Base-by-base conservation (phyloP, 2,888 invertebrate species). In the Synanthedon tipuliformis region DNA sequence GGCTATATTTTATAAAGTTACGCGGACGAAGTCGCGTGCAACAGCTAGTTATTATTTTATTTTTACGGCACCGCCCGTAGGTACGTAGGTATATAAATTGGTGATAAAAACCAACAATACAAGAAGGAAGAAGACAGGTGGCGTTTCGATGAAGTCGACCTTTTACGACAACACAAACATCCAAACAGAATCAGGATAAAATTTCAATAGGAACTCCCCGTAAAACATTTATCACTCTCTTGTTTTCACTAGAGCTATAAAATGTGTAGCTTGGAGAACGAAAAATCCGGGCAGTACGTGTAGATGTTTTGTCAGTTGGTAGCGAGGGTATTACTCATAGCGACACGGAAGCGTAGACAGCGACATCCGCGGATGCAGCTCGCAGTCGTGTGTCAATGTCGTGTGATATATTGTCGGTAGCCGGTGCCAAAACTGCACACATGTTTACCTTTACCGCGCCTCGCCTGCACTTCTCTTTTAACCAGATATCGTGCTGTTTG, bases 271-370 rank as follows among this genome's bases (percentile, higher is more conserved):
- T 41, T 41, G 41, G 41, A 13, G 45, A 45, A 45, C 45, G 45
- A 45, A 45, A 45, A 45, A 45, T 45, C 15, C 45, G 15, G 11
- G 5, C 15, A n/a, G 45, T 45, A 45, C 45, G 45, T 45, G 45
- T 62, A 59, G 63, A 65, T 65, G 64, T 65, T 64, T 65, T 63
- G 62, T 62, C 58, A 40, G 53, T 50, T 51, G 10, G 52, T 62
- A 54, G 57, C 63, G 58, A 34, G 61, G 64, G 62, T 74, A 80
- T 81, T 75, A 78, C 67, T 81, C 81, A 82, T 76, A 61, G 67
- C 73, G 61, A 72, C 80, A 67, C 77, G 78, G 78, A 78, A 75
- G 75, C 66, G 76, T 61, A 70, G 81, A 81, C 80, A 76, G 72
- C 66, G 65, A 73, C 75, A 73, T 80, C 80, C 77, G 78, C 72